These are phyloP conservation scores for Junonia oenone DNA, from an alignment of 2,888 invertebrate species.

Conservation along the genomic window DNA sequence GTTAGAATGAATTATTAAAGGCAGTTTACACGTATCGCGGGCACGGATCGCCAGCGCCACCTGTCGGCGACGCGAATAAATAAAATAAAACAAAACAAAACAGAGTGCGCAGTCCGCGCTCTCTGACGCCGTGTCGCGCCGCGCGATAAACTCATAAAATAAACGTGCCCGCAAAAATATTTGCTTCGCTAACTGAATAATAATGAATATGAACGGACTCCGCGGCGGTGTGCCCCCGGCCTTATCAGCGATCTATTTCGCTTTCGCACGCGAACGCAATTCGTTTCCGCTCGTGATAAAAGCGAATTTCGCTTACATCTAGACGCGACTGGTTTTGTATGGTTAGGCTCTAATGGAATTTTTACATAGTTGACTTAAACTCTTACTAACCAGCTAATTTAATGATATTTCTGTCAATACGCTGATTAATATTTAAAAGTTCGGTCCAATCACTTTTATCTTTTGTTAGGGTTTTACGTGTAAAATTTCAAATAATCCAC, in stretches of 20 bases:
- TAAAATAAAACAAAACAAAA: constrained; percentile 44
- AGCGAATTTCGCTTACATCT: constrained; percentile 18
- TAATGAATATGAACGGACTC: constrained; percentile 43
- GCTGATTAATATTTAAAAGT: too few relatives aligned
- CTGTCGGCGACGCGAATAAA: constrained; percentile 61
- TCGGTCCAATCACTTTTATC: neutral
- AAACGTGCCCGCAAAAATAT: constrained; percentile 46
- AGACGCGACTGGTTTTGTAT: constrained; percentile 11
- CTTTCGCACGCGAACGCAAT: constrained; percentile 19
- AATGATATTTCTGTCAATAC: neutral
- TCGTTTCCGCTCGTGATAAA: constrained; percentile 23
- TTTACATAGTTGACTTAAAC: constrained; percentile 20
- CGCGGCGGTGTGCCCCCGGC: constrained; percentile 15
- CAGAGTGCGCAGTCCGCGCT: constrained; percentile 23
- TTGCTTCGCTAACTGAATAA: constrained; percentile 58
- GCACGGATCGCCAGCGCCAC: constrained; percentile 58
- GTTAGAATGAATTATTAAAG: constrained; percentile 60
- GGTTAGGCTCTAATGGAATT: constrained; percentile 28
- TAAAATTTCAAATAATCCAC: constrained; percentile 6
- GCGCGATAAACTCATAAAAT: constrained; percentile 38
- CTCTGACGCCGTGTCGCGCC: constrained; percentile 27
- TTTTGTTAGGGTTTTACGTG: neutral
- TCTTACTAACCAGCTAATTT: constrained; percentile 19
- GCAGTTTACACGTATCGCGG: constrained; percentile 59
- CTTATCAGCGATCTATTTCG: constrained; percentile 21